Base-by-base conservation (phyloP, 2,888 invertebrate species). In the Lycophotia porphyrea region DNA sequence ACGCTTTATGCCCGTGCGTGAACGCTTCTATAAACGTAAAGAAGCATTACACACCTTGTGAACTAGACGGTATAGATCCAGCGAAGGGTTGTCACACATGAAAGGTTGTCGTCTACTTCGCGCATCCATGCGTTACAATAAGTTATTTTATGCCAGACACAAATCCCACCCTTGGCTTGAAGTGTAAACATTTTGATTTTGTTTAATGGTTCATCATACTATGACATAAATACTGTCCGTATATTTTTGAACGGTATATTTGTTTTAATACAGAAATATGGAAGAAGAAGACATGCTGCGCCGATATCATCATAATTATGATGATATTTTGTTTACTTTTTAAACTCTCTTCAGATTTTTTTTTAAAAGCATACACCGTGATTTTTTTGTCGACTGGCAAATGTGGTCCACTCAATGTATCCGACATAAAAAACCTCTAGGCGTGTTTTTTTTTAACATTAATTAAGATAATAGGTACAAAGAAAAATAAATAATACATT, bases 71-170 rank as follows among this genome's bases (percentile, higher is more conserved):
- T n/a, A 27, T 58, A 42, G 31, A 65, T 78, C 31, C 58, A 69
- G 15, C 36, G 71, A 78, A 65, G 71, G 70, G 79, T 82, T 60
- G 58, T 52, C n/a, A 55, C 34, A 80, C 49, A 44, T 73, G 64
- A 84, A 68, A 68, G 80, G 64, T 39, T 67, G n/a, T 52, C 34
- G 39, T 65, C 34, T 44, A 84, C 64, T 80, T 79, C 13, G 34
- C 34, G 52, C 31, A 83, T 27, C 18, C 67, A 72, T 64, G 63
- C 67, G 63, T n/a, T 64, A n/a, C 18, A 52, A 27, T 64, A 1
- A 78, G 31, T 83, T 60, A 83, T 31, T 78, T 71, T 71, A 64
- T 52, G 39, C 47, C 18, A 49, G 39, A 70, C 58, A n/a, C 24
- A 39, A 36, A 58, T 49, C 8, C 5, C 18, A 39, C 27, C 60